Conservation (phyloP, 2,888 invertebrate genomes). For the Hydrotaea diabolus region DNA sequence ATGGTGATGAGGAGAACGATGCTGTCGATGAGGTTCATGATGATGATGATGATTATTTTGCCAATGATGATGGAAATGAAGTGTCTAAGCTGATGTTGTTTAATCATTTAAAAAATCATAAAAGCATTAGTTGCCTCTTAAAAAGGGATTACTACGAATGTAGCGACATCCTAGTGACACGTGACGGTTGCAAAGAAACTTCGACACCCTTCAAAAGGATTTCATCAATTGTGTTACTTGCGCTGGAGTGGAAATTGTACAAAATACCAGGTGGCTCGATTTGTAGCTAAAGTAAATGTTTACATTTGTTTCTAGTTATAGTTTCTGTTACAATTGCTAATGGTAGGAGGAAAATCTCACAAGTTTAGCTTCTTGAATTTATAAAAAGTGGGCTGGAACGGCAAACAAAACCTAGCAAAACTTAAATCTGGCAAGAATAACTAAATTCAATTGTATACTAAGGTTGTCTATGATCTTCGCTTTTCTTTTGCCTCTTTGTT, state of each 20-base stretch:
- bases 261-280: too few species aligned
- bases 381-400: too few species aligned
- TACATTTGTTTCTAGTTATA: too few species aligned
- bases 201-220: not conserved
- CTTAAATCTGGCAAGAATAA: too few species aligned
- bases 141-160: constrained; percentile 41
- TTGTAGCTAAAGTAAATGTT: too few species aligned
- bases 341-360: too few species aligned
- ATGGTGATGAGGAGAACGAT: constrained; percentile 16
- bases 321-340: too few species aligned
- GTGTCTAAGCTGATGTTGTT: constrained; percentile 39
- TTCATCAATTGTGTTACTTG: constrained; percentile 41
- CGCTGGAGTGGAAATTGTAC: constrained; percentile 35
- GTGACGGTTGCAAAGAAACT: not conserved
- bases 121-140: constrained; percentile 49
- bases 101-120: constrained; percentile 54
- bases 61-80: constrained; percentile 17
- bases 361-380: too few species aligned
- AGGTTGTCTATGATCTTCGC: too few species aligned
- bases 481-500: too few species aligned
- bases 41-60: not conserved
- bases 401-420: too few species aligned
- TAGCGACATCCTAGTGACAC: constrained; percentile 40
- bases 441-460: too few species aligned
- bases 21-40: constrained; percentile 30